A percentile compares a stretch with the other conserved stretches of the same genome.
These are phyloP conservation scores for Ptychodera flava DNA, from an alignment of 35 echinoderm and acorn worm species.

Conservation along the genomic window DNA sequence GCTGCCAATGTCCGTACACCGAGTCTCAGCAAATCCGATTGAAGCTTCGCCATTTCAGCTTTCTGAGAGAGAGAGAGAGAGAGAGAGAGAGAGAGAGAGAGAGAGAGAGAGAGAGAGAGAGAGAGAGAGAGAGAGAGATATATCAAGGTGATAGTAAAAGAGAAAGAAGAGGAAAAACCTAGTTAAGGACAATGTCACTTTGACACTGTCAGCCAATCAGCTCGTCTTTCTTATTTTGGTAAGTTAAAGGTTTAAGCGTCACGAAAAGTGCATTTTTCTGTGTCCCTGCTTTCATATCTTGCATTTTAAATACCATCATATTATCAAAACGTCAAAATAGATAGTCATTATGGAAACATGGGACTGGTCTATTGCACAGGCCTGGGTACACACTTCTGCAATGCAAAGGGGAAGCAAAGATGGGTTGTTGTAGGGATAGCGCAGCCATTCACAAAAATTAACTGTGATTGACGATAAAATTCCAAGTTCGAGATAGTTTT, in stretches of 20 bases:
- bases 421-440: too few species aligned
- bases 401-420: too few species aligned
- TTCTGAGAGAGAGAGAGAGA: neutral
- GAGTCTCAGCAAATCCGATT: neutral
- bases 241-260: neutral
- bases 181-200: neutral
- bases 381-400: too few species aligned
- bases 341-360: constrained; percentile 49
- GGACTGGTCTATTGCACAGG: too few species aligned
- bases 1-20: neutral
- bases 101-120: neutral
- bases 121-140: too few species aligned
- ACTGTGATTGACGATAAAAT: too few species aligned
- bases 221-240: neutral
- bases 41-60: too few species aligned
- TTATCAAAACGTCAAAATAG: constrained; percentile 59
- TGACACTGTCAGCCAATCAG: neutral
- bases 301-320: constrained; percentile 54
- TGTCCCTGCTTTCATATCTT: constrained; percentile 13
- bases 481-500: too few species aligned
- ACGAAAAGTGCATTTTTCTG: neutral
- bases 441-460: too few species aligned
- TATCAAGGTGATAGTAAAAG: neutral
- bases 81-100: neutral
- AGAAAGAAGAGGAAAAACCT: neutral